A percentile compares a stretch with the other conserved stretches of the same genome.
Evolutionary conservation across 2,113 vertebrate species (phyloP).

Genomic region (Genyomyrus donnyi): DNA sequence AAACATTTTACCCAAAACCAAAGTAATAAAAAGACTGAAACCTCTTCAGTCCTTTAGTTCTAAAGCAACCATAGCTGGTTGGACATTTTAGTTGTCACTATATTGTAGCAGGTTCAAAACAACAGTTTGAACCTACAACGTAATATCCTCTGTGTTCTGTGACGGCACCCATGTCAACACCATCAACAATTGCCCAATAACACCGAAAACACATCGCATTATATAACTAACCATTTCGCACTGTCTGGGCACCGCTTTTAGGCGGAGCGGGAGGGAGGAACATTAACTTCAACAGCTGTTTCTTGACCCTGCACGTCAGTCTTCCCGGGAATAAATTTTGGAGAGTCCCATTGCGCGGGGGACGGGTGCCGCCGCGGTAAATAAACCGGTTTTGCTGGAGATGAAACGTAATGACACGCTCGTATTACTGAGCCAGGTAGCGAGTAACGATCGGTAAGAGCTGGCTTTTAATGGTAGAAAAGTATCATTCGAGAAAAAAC

Average conservation of each 20-base stretch:
- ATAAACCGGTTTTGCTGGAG: background rate
- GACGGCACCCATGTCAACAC: background rate
- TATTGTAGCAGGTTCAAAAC: background rate
- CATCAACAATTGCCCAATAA: background rate
- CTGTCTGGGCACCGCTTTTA: slow-evolving; percentile 65
- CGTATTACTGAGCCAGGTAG: background rate
- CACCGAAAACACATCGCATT: background rate
- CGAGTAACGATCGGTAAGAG: background rate
- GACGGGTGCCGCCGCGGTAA: background rate
- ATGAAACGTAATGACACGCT: background rate
- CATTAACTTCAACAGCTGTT: slow-evolving; percentile 70
- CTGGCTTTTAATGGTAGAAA: background rate
- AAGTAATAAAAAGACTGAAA: background rate
- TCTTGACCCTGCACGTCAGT: slow-evolving; percentile 53
- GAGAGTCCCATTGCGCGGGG: slow-evolving; percentile 46
- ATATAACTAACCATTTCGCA: slow-evolving; percentile 55
- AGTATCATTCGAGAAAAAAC: background rate
- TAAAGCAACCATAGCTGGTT: background rate
- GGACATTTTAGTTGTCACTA: background rate
- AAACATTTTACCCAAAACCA: background rate
- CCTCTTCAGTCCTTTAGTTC: background rate
- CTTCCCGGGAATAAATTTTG: slow-evolving; percentile 59
- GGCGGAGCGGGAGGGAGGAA: slow-evolving; percentile 61
- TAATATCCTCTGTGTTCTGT: background rate
- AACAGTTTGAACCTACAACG: background rate